Evolutionary conservation across 2,113 vertebrate genomes (phyloP).

Genomic region (Cyanistes caeruleus): DNA sequence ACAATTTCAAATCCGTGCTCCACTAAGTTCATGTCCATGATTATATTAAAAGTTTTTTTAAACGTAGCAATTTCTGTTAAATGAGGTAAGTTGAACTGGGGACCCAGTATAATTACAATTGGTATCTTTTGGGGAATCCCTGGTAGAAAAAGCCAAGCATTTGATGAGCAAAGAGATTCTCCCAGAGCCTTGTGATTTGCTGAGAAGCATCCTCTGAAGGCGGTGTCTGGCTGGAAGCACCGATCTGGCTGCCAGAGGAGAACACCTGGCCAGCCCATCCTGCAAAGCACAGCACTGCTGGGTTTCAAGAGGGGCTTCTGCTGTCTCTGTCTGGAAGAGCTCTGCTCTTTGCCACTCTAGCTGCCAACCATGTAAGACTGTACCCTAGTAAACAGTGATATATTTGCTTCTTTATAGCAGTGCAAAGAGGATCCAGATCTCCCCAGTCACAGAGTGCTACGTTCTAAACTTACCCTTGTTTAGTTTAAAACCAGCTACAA

Average conservation of each 20-base stretch:
- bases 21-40: background rate
- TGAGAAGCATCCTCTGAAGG: background rate
- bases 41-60: background rate
- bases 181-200: background rate
- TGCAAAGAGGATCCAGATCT: background rate
- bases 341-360: background rate
- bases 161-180: background rate
- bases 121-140: background rate
- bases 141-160: background rate
- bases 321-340: background rate
- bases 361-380: background rate
- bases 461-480: background rate
- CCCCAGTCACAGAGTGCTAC: rapidly evolving
- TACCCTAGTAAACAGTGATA: background rate
- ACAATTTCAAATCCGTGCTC: background rate
- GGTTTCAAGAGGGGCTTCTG: background rate
- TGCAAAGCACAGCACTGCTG: background rate
- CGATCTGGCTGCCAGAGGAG: background rate
- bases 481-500: background rate
- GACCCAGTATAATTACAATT: background rate
- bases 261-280: background rate
- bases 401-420: background rate
- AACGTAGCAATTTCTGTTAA: background rate
- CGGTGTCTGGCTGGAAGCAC: background rate
- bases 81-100: background rate